phyloP scores from a whole-genome alignment of 2,888 invertebrate species.

The Dysmachus trigonus region DNA sequence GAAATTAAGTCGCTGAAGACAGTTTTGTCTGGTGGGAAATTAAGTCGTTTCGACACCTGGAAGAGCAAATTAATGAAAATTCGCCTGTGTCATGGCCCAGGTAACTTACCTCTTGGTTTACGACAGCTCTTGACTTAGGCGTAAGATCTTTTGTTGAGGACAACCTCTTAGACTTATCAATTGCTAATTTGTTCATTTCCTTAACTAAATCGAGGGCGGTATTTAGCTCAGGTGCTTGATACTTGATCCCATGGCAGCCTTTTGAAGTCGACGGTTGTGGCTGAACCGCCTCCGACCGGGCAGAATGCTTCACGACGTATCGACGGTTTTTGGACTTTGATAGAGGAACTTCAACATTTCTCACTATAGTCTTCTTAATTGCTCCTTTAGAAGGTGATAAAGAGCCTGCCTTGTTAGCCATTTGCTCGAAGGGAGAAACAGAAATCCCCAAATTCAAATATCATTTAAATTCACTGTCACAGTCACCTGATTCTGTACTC shows the following conservation, averaged over 20 bases:
- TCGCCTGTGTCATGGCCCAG: not conserved
- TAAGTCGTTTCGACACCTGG: conserved; percentile 58
- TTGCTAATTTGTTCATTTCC: conserved; percentile 51
- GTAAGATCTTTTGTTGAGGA: conserved; percentile 49
- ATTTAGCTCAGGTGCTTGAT: conserved; percentile 53
- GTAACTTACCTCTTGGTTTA: conserved; percentile 56
- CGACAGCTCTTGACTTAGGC: conserved; percentile 53
- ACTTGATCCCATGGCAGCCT: not conserved
- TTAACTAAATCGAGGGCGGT: conserved; percentile 52
- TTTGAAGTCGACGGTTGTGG: not conserved
- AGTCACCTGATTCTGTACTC: not conserved
- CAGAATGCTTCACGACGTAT: not conserved
- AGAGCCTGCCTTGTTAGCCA: not conserved
- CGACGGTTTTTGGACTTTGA: not conserved
- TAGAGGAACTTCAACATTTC: conserved; percentile 46
- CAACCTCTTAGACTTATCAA: conserved; percentile 33
- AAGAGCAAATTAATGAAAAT: not conserved
- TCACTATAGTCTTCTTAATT: conserved; percentile 30
- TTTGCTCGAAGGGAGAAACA: not conserved
- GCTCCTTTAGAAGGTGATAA: conserved; percentile 13
- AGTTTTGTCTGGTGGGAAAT: conserved; percentile 53
- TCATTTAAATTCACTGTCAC: not conserved
- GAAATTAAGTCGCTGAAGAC: conserved; percentile 57
- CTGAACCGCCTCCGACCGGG: not conserved
- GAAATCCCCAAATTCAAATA: not conserved